phyloP scores from a whole-genome alignment of 2,888 invertebrate species.

The Cyaniris semiargus region DNA sequence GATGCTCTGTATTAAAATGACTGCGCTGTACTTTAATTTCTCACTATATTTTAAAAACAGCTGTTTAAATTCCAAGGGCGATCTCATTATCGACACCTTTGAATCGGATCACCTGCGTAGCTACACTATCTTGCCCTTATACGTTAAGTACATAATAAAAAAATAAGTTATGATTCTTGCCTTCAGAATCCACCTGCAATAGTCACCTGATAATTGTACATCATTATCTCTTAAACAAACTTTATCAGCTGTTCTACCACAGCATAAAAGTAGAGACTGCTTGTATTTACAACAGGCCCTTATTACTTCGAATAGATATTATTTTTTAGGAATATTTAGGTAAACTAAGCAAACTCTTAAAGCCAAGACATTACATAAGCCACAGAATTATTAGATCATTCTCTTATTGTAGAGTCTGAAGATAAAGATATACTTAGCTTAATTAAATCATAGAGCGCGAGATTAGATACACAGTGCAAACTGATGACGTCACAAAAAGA shows the following conservation, averaged over 20 bases:
- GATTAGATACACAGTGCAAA: slow-evolving; percentile 2
- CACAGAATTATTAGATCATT: background rate
- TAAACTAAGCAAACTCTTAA: background rate
- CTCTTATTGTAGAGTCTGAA: background rate
- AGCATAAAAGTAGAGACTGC: background rate
- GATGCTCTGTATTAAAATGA: background rate
- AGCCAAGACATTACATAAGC: background rate
- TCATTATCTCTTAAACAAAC: background rate
- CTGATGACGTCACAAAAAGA: slow-evolving; percentile 15
- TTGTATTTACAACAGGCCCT: background rate
- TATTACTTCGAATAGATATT: background rate
- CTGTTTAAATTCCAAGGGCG: background rate
- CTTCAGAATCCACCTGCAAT: background rate
- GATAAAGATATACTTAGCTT: background rate
- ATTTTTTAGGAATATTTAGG: background rate
- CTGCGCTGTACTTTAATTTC: background rate
- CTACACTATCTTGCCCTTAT: background rate
- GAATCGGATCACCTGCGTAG: slow-evolving; percentile 10
- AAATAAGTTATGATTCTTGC: slow-evolving; percentile 10
- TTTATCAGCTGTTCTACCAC: background rate
- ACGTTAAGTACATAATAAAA: background rate
- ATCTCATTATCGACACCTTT: slow-evolving; percentile 3
- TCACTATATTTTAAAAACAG: background rate
- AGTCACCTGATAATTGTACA: background rate
- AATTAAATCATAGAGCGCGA: background rate